These are phyloP conservation scores for Hydraecia micacea DNA, from an alignment of 2,888 invertebrate species.

Conservation along the genomic window DNA sequence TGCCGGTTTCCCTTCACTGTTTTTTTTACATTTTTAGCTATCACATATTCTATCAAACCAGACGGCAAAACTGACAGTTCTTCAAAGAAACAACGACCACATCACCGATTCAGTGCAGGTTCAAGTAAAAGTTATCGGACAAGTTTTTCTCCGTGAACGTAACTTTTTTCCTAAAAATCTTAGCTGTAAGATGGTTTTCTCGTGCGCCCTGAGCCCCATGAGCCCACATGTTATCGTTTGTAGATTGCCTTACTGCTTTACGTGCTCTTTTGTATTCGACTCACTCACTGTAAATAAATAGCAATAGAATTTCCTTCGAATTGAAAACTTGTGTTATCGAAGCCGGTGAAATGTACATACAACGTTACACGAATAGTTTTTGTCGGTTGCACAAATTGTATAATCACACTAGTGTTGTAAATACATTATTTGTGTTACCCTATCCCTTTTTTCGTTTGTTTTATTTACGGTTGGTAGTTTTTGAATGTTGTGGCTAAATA, in stretches of 20 bases:
- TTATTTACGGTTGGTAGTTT: neutral
- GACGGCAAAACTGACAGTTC: neutral
- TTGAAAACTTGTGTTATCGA: slow-evolving; percentile 60
- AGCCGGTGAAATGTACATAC: slow-evolving; percentile 51
- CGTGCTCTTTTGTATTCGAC: slow-evolving; percentile 59
- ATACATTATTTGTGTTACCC: slow-evolving; percentile 19
- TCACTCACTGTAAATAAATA: slow-evolving; percentile 62
- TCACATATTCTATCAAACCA: neutral
- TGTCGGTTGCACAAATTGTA: slow-evolving; percentile 43
- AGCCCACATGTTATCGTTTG: slow-evolving; percentile 57
- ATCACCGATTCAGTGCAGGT: slow-evolving; percentile 56
- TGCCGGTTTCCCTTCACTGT: neutral
- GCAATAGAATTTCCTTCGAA: slow-evolving; percentile 58
- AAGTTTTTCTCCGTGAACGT: slow-evolving; percentile 48
- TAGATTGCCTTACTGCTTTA: slow-evolving; percentile 57
- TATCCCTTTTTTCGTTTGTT: neutral
- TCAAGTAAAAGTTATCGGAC: slow-evolving; percentile 48
- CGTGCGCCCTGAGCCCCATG: slow-evolving; percentile 24
- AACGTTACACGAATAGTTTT: slow-evolving; percentile 51
- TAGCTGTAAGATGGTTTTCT: slow-evolving; percentile 40
- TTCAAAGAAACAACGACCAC: slow-evolving; percentile 34
- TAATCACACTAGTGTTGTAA: slow-evolving; percentile 10
- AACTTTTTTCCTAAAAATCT: slow-evolving; percentile 55
- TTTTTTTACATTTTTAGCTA: neutral
- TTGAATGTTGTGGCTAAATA: neutral